These are phyloP conservation scores for Pluvialis apricaria DNA, from an alignment of 2,113 vertebrate species.

Conservation along the genomic window DNA sequence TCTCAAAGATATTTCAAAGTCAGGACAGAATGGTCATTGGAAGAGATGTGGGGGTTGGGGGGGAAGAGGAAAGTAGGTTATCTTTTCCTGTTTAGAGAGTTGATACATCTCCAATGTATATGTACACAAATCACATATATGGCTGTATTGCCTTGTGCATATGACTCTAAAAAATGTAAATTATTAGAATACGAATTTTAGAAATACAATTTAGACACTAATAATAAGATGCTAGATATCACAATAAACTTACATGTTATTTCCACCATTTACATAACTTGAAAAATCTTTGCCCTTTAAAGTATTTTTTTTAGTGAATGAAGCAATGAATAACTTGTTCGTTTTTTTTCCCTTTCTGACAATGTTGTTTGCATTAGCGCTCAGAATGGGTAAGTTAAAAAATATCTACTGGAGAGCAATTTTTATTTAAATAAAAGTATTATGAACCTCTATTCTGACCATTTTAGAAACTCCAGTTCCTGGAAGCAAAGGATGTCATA, in stretches of 20 bases:
- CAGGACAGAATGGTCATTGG: neutral
- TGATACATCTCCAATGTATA: neutral
- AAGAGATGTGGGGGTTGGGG: neutral
- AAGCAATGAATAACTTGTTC: fast-evolving
- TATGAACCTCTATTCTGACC: neutral
- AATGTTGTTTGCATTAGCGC: neutral
- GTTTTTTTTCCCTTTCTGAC: neutral
- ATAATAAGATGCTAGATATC: neutral
- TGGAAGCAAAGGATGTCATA: neutral
- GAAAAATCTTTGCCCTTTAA: neutral
- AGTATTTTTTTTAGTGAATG: neutral
- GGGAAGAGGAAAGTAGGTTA: neutral
- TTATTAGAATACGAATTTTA: neutral
- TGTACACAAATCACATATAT: neutral
- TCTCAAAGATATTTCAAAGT: neutral
- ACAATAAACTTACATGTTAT: neutral
- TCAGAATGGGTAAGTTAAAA: neutral
- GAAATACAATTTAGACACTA: neutral
- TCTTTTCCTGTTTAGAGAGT: neutral
- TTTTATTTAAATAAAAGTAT: neutral
- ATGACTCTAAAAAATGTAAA: neutral
- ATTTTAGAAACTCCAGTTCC: neutral
- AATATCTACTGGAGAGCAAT: neutral
- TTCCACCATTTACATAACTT: neutral
- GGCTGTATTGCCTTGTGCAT: neutral